Conservation (phyloP, 2,113 vertebrate species). For the Heterocephalus glaber region DNA sequence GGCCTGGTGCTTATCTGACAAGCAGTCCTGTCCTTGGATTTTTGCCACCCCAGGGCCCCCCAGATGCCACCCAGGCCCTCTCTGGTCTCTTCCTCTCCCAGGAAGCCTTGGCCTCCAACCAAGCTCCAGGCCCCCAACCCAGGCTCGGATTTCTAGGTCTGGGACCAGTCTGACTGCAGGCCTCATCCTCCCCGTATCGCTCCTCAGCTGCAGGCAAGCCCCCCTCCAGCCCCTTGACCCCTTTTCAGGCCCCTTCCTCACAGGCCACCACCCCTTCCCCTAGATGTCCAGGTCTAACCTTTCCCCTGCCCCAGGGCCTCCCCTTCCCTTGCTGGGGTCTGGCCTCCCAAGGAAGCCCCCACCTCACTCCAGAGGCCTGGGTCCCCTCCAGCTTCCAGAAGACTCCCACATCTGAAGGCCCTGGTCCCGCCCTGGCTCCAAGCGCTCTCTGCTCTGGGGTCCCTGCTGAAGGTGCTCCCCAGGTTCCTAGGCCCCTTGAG, state of each 20-base stretch:
- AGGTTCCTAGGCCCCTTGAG: background rate
- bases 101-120: slow-evolving; percentile 49
- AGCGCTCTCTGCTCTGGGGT: background rate
- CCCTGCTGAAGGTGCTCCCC: background rate
- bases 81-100: slow-evolving; percentile 50
- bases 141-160: slow-evolving; percentile 45
- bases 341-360: background rate
- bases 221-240: background rate
- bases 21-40: slow-evolving; percentile 18
- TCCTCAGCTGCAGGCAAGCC: slow-evolving; percentile 19
- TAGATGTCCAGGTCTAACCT: background rate
- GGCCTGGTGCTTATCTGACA: slow-evolving; percentile 44
- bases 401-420: background rate
- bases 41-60: background rate
- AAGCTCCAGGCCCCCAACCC: background rate
- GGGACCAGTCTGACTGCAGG: slow-evolving; percentile 35
- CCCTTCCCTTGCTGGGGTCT: background rate
- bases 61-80: background rate
- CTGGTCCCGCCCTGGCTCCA: background rate
- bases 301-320: background rate
- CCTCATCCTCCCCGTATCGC: slow-evolving; percentile 9
- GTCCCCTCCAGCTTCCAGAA: slow-evolving; percentile 7
- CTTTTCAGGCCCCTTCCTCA: background rate
- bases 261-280: background rate
- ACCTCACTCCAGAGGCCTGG: background rate